These are phyloP conservation scores for Herminia tarsipennalis DNA, from an alignment of 2,888 invertebrate genomes.

Conservation along the genomic window DNA sequence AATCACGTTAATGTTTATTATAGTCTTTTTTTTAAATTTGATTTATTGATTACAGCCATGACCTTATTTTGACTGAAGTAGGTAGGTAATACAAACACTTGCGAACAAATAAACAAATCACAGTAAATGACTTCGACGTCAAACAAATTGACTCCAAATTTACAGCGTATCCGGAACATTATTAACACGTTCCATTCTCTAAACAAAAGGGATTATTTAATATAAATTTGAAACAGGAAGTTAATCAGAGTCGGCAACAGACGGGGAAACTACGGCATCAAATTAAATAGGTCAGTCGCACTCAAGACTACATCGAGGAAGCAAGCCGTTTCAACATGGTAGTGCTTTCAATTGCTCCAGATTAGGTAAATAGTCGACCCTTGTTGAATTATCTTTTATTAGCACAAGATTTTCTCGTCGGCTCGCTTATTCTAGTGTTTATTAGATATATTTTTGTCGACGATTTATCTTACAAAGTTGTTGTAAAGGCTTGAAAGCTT, in stretches of 20 bases:
- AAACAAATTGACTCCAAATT: constrained; percentile 28
- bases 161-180: constrained; percentile 31
- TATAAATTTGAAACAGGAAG: constrained; percentile 79
- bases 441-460: constrained; percentile 14
- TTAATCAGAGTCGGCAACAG: constrained; percentile 75
- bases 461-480: background rate
- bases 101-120: constrained; percentile 17
- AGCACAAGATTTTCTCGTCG: constrained; percentile 49
- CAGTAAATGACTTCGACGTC: constrained; percentile 28
- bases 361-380: constrained; percentile 70
- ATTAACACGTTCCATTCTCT: constrained; percentile 49
- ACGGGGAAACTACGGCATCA: constrained; percentile 58
- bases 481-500: background rate
- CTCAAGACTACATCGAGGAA: constrained; percentile 23
- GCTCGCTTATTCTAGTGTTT: constrained; percentile 17
- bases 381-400: constrained; percentile 61
- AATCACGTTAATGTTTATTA: too few species aligned
- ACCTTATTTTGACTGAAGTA: too few species aligned
- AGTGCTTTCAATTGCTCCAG: constrained; percentile 65
- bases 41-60: too few species aligned
- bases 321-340: constrained; percentile 53
- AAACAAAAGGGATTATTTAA: constrained; percentile 70
- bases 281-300: constrained; percentile 72
- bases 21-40: too few species aligned
- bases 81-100: constrained; percentile 7